These are phyloP conservation scores for Helicoverpa assulta DNA, from an alignment of 2,888 invertebrate genomes.

Conservation along the genomic window DNA sequence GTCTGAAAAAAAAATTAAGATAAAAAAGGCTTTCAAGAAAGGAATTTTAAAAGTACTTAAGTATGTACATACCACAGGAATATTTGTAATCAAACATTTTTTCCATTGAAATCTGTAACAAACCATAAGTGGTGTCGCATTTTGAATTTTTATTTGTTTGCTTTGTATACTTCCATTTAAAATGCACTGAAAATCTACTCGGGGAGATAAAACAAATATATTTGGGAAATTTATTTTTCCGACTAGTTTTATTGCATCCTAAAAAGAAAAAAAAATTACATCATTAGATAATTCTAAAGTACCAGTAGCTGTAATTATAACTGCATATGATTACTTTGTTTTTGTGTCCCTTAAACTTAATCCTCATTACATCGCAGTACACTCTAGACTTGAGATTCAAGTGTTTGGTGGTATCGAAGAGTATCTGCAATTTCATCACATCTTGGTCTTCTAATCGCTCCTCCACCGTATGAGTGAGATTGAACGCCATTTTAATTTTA, in stretches of 20 bases:
- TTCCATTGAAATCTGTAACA: slow-evolving; percentile 84
- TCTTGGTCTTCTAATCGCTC: slow-evolving; percentile 84
- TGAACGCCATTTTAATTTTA: slow-evolving; percentile 85
- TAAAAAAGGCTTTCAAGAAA: no score
- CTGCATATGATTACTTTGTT: slow-evolving; percentile 76
- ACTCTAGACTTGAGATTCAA: slow-evolving; percentile 78
- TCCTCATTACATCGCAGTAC: slow-evolving; percentile 80
- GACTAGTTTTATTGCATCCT: slow-evolving; percentile 91
- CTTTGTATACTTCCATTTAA: slow-evolving; percentile 81
- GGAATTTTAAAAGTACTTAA: no score
- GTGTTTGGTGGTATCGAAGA: slow-evolving; percentile 86
- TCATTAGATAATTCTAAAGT: slow-evolving; percentile 5
- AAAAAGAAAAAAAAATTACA: slow-evolving; percentile 59
- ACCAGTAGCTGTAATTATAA: background rate
- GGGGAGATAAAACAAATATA: slow-evolving; percentile 88
- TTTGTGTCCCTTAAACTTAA: slow-evolving; percentile 85
- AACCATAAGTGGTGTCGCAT: slow-evolving; percentile 81
- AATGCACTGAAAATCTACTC: slow-evolving; percentile 91
- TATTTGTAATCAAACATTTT: slow-evolving; percentile 71
- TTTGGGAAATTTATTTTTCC: slow-evolving; percentile 93
- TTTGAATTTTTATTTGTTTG: slow-evolving; percentile 83
- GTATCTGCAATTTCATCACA: slow-evolving; percentile 83
- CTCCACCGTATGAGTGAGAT: slow-evolving; percentile 79
- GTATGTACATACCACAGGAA: slow-evolving; percentile 68
- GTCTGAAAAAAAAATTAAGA: slow-evolving; percentile 26